A percentile compares a stretch with the other conserved stretches of the same genome.
These are phyloP conservation scores for Meghimatium bilineatum DNA, from an alignment of 2,888 invertebrate species.

Conservation along the genomic window DNA sequence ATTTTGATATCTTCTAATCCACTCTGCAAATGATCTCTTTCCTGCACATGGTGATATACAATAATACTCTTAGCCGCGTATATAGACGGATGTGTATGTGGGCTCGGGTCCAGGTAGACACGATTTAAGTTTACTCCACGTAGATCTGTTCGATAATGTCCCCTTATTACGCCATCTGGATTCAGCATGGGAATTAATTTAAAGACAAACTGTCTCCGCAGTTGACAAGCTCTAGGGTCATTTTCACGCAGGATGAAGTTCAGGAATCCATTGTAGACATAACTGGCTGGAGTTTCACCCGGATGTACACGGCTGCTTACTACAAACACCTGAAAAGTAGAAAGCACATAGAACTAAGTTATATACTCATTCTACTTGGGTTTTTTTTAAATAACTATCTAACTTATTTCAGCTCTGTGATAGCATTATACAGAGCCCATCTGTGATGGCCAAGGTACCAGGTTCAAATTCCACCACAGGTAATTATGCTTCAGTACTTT, in stretches of 20 bases:
- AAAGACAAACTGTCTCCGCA: slow-evolving; percentile 86
- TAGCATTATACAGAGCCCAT: no score
- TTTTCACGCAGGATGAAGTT: slow-evolving; percentile 85
- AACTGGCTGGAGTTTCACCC: slow-evolving; percentile 93
- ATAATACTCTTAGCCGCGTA: slow-evolving; percentile 87
- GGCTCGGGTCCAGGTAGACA: slow-evolving; percentile 88
- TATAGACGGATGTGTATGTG: slow-evolving; percentile 87
- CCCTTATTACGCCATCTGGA: slow-evolving; percentile 91
- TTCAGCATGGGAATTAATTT: slow-evolving; percentile 93
- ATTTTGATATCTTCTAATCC: slow-evolving; percentile 54
- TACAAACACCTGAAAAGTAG: slow-evolving; percentile 83
- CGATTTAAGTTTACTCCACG: slow-evolving; percentile 92
- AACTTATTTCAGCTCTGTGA: no score
- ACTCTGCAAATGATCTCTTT: slow-evolving; percentile 56
- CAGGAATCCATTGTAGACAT: slow-evolving; percentile 91
- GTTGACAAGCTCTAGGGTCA: slow-evolving; percentile 85
- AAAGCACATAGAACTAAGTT: neutral
- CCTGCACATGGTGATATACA: slow-evolving; percentile 77
- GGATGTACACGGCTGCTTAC: slow-evolving; percentile 93
- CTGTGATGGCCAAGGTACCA: no score
- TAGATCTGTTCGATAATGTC: slow-evolving; percentile 87
- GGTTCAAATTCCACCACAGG: no score
- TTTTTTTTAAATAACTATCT: no score
- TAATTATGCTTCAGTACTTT: no score
- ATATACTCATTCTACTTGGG: no score